Base-by-base conservation (phyloP, 2,888 invertebrate species). In the Aphelenchoides bicaudatus region DNA sequence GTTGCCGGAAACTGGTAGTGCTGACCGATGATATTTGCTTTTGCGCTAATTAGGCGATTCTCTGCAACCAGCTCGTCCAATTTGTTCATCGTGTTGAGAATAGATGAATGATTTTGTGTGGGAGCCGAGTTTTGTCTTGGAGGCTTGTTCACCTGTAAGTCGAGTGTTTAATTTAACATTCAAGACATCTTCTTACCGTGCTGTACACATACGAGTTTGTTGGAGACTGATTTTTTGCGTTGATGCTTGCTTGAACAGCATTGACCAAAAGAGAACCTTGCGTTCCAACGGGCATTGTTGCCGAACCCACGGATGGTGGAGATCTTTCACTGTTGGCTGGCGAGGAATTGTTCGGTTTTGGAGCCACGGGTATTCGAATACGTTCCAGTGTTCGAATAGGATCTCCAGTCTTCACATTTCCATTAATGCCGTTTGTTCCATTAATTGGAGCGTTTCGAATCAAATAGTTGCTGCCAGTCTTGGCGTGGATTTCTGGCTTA, bases 51-150 rank as follows among this genome's bases (percentile, higher is more conserved):
- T n/a, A n/a, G n/a, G n/a, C n/a, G n/a, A n/a, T n/a, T n/a, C n/a
- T n/a, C 34, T 19, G 43, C 43, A 19, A 43, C 25, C 43, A 43
- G 23, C 43, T 43, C 43, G 23, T 43, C 43, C 43, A 43, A n/a
- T 21, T 43, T 43, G 43, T 43, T 43, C 16, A 43, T 21, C 43
- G 43, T 43, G 10, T 43, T 10, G 34, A 19, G 43, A 6, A 10
- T 8, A 8, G 10, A 21, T 25, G 16, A 25, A 6, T 6, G 43
- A 21, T 8, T 19, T 43, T 6, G 23, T 43, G 16, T 19, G 25
- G 23, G 25, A 43, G 43, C 16, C 16, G 43, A 25, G 16, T 8
- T 19, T 25, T n/a, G 16, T 43, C 43, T n/a, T n/a, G n/a, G n/a
- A n/a, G 43, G 43, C 23, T 43, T 43, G 43, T 43, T 43, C 21